These are phyloP conservation scores for Clamator glandarius DNA, from an alignment of 2,797 vertebrate genomes.

Conservation along the genomic window DNA sequence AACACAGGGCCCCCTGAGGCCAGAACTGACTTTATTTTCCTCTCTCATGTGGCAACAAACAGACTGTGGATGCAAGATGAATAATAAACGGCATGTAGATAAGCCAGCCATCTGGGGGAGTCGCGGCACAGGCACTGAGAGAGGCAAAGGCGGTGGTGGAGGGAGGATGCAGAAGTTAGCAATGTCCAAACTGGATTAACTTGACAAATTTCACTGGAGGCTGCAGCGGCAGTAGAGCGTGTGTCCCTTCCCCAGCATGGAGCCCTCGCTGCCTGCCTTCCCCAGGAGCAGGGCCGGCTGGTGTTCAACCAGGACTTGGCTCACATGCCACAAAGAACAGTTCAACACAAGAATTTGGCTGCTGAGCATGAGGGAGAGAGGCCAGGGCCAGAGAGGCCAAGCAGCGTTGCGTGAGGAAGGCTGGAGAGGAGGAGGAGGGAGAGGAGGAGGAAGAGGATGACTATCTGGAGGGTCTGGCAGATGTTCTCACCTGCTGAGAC, in stretches of 20 bases:
- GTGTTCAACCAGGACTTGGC: background rate
- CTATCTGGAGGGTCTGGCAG: background rate
- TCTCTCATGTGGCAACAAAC: background rate
- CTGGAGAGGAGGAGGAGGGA: background rate
- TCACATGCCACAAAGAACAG: background rate
- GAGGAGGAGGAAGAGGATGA: background rate
- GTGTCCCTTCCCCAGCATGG: background rate
- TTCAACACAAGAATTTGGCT: background rate
- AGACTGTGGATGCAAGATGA: background rate
- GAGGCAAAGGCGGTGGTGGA: background rate
- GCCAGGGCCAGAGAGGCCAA: background rate
- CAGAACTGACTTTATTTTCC: constrained; percentile 26
- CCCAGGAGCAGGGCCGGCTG: background rate
- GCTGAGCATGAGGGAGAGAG: background rate
- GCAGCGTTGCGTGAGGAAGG: background rate
- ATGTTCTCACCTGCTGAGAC: background rate
- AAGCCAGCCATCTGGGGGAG: background rate
- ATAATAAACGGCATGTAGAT: background rate
- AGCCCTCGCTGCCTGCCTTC: background rate
- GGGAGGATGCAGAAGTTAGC: background rate
- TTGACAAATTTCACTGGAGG: background rate
- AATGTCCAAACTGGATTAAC: constrained; percentile 25
- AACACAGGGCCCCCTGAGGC: background rate
- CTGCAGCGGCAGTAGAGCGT: background rate
- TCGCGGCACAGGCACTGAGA: background rate